Conservation (phyloP, 2,888 invertebrate genomes). For the Apotomis betuletana region DNA sequence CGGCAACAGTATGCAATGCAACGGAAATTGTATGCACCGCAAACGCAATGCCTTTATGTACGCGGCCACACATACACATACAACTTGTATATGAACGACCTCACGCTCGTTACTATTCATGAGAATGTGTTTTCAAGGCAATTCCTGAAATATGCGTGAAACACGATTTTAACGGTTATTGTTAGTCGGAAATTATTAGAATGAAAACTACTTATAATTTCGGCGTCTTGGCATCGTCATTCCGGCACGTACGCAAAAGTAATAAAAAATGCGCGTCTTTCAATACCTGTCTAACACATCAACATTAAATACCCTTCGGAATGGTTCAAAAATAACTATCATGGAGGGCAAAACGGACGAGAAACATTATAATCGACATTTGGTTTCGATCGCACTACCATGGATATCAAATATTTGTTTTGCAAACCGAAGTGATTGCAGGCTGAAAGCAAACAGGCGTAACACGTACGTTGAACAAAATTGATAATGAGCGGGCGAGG, state of each 20-base stretch:
- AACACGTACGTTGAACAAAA: conserved; percentile 57
- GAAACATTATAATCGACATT: conserved; percentile 12
- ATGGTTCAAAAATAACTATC: conserved; percentile 7
- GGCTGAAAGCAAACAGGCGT: conserved; percentile 32
- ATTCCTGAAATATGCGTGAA: conserved; percentile 26
- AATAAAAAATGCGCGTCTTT: conserved; percentile 26
- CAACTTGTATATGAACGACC: conserved; percentile 7
- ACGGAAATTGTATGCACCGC: conserved; percentile 63
- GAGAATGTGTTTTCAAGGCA: conserved; percentile 31
- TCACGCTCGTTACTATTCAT: conserved; percentile 14
- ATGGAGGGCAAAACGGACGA: conserved; percentile 8
- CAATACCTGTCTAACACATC: conserved; percentile 7
- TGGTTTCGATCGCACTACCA: conserved; percentile 9
- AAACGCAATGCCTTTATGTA: conserved; percentile 38
- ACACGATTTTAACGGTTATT: conserved; percentile 17
- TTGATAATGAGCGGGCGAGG: conserved; percentile 75
- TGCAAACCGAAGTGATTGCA: conserved; percentile 26
- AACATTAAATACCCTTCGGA: not conserved
- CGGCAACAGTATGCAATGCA: conserved; percentile 72
- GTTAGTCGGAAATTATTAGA: conserved; percentile 8
- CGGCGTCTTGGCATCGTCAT: conserved; percentile 24
- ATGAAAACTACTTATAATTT: conserved; percentile 14
- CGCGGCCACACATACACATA: conserved; percentile 9
- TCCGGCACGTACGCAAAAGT: conserved; percentile 16
- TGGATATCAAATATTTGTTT: conserved; percentile 35